phyloP scores from a whole-genome alignment of 2,888 invertebrate genomes.

The Apodemia mormo region DNA sequence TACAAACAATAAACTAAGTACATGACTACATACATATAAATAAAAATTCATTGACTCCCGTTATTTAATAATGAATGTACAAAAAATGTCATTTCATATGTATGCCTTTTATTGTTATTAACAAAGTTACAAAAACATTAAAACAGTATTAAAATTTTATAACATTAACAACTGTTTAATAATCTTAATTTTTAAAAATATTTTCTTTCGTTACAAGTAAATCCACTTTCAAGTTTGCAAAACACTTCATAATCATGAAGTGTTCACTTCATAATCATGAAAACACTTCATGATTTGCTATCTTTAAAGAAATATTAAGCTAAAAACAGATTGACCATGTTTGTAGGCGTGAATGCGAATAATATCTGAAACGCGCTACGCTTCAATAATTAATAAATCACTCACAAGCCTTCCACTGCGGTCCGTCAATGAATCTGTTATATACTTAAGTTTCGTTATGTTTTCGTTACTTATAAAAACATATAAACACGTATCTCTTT shows the following conservation, averaged over 20 bases:
- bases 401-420: not conserved
- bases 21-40: constrained; percentile 72
- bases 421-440: not conserved
- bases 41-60: constrained; percentile 80
- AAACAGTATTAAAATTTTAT: constrained; percentile 25
- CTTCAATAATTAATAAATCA: not conserved
- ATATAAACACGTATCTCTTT: not conserved
- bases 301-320: not conserved
- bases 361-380: not conserved
- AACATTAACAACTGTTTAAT: constrained; percentile 18
- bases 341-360: not conserved
- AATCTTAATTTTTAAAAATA: constrained; percentile 11
- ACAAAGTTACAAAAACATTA: constrained; percentile 14
- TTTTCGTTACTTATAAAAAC: not conserved
- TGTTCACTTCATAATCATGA: not conserved
- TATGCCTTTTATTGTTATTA: constrained; percentile 15
- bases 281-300: constrained; percentile 8
- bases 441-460: not conserved
- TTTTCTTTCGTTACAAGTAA: constrained; percentile 14
- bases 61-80: constrained; percentile 66
- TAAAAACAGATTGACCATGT: constrained; percentile 1
- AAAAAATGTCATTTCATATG: constrained; percentile 33
- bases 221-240: constrained; percentile 7
- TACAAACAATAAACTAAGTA: constrained; percentile 77
- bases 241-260: not conserved